Base-by-base conservation (phyloP, 92 coral and sea anemone species). In the Ricordea florida region DNA sequence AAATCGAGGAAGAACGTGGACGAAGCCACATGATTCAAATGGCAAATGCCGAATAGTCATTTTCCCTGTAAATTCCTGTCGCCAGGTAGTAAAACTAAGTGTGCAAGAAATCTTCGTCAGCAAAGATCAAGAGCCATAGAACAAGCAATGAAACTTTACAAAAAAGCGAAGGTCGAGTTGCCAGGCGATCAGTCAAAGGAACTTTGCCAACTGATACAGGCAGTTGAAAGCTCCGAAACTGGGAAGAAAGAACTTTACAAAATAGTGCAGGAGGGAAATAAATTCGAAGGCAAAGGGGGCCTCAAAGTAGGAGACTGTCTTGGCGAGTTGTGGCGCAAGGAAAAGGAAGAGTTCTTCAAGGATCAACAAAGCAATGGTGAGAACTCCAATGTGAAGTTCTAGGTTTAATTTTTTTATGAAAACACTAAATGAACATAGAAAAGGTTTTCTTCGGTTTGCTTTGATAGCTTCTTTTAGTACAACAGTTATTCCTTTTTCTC, bases 171-270 rank as follows among this genome's bases (percentile, higher is more conserved):
- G 31, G 30, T 60, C 24, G 66, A 60, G 66, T 22, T 35, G 2
- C 33, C 66, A 20, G 48, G 47, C 6, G 26, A 60, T 2, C 47
- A 60, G 2, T 60, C 66, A 1, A 18, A 17, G 5, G 46, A 59
- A 34, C 66, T 59, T 8, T 20, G 48, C 57, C 26, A 45, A 10
- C 74, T 66, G 14, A 66, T 66, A 1, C 14, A 66, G 31, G 37
- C 74, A 68, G 49, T 68, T 40, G 76, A 68, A 35, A 27, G 22
- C 23, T 45, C 22, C 20, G 61, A 68, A 30, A 44, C 47, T 13
- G 76, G 76, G 52, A 28, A 33, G 17, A 68, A 20, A n/a, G 76
- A 68, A 44, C 62, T 68, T 8, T 7, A 68, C 28, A 24, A 46
- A 28, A 50, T 68, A 9, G 29, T 11, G n/a, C 20, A 24, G 18